Evolutionary conservation across 2,888 invertebrate species (phyloP), one percentile per base, ranked within the genome.

Genomic region (Eueremaeus valkanovi): DNA sequence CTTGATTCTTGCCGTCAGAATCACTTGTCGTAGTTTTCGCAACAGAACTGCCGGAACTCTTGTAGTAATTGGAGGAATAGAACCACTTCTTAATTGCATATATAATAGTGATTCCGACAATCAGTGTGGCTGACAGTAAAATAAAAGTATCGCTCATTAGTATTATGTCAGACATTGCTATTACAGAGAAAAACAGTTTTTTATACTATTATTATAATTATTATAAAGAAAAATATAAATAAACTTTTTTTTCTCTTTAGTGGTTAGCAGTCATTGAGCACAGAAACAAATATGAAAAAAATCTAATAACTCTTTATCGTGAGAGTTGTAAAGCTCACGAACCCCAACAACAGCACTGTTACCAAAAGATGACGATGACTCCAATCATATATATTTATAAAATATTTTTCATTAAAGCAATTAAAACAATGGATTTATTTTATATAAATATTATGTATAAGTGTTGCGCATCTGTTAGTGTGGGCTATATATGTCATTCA

Each of bases 41-140:
- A 16, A 16, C 8, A 49, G 49, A 13, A 11, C 3, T 55, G 27
- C 3, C 16, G 11, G 51, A 51, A 58, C 27, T 29, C 2, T 58
- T 58, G 2, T 24, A 5, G 58, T 3, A 5, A 29, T 58, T 9
- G 27, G 29, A 24, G 8, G 27, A 8, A 33, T 9, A 63, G 18
- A 63, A n/a, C 63, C 31, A 33, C 16, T 63, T 63, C 21, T 63
- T 63, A n/a, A 63, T 63, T 11, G 33, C 63, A 63, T 63, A 63
- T 1, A n/a, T 33, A 3, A 63, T 16, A 16, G 18, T 33, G 5
- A 63, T 31, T 8, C 33, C 63, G 33, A 11, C 33, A 3, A 63
- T 31, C 6, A 63, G 5, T 33, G 63, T 33, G 5, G 63, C 33
- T 33, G 21, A 31, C 2, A 29, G 27, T 31, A 16, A 29, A 63